Evolutionary conservation across 2,113 vertebrate genomes (phyloP).

Genomic region (Herpetotheres cachinnans): DNA sequence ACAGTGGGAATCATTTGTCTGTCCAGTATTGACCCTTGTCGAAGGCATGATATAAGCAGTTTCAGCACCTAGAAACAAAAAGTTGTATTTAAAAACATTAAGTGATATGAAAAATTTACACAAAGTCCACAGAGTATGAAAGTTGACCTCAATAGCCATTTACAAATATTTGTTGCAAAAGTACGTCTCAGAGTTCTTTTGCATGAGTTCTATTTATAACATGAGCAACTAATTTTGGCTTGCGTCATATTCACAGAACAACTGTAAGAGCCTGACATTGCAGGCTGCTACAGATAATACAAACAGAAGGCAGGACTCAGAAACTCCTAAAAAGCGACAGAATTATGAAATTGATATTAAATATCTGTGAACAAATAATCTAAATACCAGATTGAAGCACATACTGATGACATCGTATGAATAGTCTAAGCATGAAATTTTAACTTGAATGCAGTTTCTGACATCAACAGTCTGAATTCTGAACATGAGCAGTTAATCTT

Average conservation of each 20-base stretch:
- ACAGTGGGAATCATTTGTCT: slow-evolving; percentile 53
- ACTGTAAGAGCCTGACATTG: neutral
- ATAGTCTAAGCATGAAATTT: neutral
- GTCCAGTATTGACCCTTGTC: slow-evolving; percentile 59
- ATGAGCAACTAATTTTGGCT: neutral
- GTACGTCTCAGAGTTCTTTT: neutral
- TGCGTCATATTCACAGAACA: neutral
- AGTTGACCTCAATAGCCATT: neutral
- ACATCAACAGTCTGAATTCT: neutral
- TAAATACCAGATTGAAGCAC: neutral
- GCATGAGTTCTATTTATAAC: slow-evolving; percentile 15
- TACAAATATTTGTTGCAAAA: neutral
- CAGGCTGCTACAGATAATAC: neutral
- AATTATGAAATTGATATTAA: neutral
- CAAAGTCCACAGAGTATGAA: neutral
- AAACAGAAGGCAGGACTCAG: neutral
- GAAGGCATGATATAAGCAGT: slow-evolving; percentile 47
- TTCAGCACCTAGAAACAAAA: slow-evolving; percentile 72
- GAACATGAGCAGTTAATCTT: neutral
- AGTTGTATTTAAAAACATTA: neutral
- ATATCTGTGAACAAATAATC: neutral
- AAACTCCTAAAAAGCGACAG: neutral
- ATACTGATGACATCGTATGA: neutral
- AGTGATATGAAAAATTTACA: neutral
- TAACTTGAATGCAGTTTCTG: neutral